Conservation (phyloP, 2,113 vertebrate genomes). For the Ailuropoda melanoleuca region DNA sequence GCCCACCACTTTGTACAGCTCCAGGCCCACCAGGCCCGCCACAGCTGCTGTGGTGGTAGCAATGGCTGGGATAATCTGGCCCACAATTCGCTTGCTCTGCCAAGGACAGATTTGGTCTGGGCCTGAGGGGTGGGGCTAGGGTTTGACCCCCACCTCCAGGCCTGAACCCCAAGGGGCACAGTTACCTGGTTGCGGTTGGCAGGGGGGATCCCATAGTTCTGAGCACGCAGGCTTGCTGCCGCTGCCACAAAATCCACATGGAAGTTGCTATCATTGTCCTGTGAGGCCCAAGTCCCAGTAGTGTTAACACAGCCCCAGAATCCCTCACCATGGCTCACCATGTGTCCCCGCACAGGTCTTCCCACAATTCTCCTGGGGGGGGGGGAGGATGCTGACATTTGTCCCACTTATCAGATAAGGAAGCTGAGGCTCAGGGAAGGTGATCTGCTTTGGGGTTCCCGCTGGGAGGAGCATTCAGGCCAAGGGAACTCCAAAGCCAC, state of each 20-base stretch:
- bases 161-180: neutral
- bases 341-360: neutral
- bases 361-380: neutral
- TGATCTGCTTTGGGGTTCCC: neutral
- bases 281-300: neutral
- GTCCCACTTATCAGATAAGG: neutral
- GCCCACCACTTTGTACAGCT: constrained; percentile 91
- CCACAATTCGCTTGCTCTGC: constrained; percentile 91
- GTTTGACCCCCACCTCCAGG: neutral
- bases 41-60: constrained; percentile 91
- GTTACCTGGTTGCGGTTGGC: constrained; percentile 84
- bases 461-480: neutral
- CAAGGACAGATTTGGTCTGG: constrained; percentile 40
- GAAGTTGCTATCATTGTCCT: constrained; percentile 90
- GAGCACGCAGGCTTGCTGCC: constrained; percentile 90
- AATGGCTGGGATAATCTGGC: constrained; percentile 92
- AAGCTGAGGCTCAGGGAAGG: neutral
- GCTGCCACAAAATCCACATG: constrained; percentile 91
- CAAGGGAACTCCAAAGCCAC: neutral
- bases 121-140: neutral
- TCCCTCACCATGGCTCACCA: neutral
- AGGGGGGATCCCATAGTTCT: constrained; percentile 91
- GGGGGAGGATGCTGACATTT: neutral
- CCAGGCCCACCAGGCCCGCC: constrained; percentile 91
- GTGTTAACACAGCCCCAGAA: neutral